Evolutionary conservation across 2,888 invertebrate genomes (phyloP).

Genomic region (Tryphoninae sp.): DNA sequence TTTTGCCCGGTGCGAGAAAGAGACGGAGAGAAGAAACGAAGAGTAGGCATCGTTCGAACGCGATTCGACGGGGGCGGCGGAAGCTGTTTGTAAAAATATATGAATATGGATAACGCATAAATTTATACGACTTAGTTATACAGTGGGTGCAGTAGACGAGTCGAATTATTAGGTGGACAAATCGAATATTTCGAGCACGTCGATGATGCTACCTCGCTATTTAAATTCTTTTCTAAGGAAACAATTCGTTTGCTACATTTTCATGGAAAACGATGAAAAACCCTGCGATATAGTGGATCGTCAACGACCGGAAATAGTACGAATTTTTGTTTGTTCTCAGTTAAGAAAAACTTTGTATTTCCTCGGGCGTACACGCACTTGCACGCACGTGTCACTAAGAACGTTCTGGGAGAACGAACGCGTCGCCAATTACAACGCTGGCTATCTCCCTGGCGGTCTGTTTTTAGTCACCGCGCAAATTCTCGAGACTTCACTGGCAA

Average conservation of each 20-base stretch:
- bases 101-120: conserved; percentile 49
- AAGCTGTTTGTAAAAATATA: conserved; percentile 52
- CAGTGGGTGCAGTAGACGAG: conserved; percentile 24
- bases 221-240: neutral
- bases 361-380: neutral
- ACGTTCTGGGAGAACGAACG: conserved; percentile 28
- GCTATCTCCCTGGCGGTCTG: conserved; percentile 36
- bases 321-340: neutral
- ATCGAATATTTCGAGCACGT: neutral
- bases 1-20: conserved; percentile 13
- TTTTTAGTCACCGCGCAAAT: conserved; percentile 49
- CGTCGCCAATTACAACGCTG: conserved; percentile 38
- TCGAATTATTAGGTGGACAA: conserved; percentile 10
- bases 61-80: conserved; percentile 54
- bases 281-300: neutral
- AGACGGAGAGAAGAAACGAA: neutral
- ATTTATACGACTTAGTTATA: conserved; percentile 20
- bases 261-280: neutral
- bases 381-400: conserved; percentile 5
- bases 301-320: neutral
- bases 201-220: neutral
- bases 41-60: conserved; percentile 2
- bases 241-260: neutral
- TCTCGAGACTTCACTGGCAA: conserved; percentile 34
- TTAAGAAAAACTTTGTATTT: conserved; percentile 4